Base-by-base conservation (phyloP, 2,888 invertebrate genomes). In the Athrips mouffetella region DNA sequence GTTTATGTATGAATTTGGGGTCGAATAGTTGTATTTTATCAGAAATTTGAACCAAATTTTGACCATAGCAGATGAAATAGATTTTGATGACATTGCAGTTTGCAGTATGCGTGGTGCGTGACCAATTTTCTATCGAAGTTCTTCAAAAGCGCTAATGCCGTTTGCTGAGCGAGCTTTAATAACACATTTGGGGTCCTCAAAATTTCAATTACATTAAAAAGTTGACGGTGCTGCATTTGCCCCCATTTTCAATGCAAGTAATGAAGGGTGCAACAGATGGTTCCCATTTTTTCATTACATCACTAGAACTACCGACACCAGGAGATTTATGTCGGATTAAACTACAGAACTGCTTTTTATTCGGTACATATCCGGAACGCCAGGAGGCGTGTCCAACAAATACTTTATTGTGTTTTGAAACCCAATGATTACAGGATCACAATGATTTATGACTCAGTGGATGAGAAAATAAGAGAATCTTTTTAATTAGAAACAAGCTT, bases 251-350 rank as follows among this genome's bases (percentile, higher is more conserved):
- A 63, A 73, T 65, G 67, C 67, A 79, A 67, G 79, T 81, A 84
- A 84, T 83, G 85, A 83, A 87, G 87, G 87, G 87, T 81, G 85
- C 79, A 86, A 86, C 87, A 88, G 87, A 86, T 87, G 87, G 82
- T 82, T 65, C 70, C 70, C 66, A 84, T 86, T 84, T 85, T 86
- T 86, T 84, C 80, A 84, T 85, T 84, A 81, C 72, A 73, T 74
- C 72, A 69, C 67, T 73, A 74, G 70, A 82, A 80, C 82, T 78
- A 76, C 73, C 74, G 70, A 70, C 72, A 65, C 74, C 70, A 71
- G 63, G 71, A 81, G 83, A 86, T 86, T 86, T 83, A 81, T 81
- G 82, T 80, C 81, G 72, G 85, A 84, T 86, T 85, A 85, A 79
- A 79, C 69, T 76, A 77, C 67, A 78, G 68, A 71, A 76, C 68